Evolutionary conservation across 2,888 invertebrate species (phyloP), one percentile per base, ranked within the genome.

Genomic region (Tholera decimalis): DNA sequence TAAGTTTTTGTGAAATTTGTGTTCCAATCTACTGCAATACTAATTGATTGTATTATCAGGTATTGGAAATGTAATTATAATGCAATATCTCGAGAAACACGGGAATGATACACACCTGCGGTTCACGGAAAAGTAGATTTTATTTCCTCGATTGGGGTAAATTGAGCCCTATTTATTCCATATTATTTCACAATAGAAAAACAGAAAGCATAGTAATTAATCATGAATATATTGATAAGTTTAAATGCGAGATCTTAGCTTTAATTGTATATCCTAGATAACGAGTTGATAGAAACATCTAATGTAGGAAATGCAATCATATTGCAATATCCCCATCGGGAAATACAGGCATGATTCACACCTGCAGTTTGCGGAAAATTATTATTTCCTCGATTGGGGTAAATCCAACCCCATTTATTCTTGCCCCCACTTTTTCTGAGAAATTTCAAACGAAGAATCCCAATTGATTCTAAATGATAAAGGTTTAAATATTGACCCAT

Each of bases 311-410:
- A 50, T 28, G 33, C 18, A 77, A 77, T 70, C 61, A 41, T 22
- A 54, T 43, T 55, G 41, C 50, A 59, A 15, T 30, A 24, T 46
- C 8, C 55, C 64, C 58, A 28, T 28, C 1, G 64, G 65, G 55
- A 59, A 72, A 30, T 11, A 43, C 43, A 8, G 22, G 55, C 20
- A 15, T 50, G 30, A 24, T 33, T 28, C 24, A 35, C 73, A 78
- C 39, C 24, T 73, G 73, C 33, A 44, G 39, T 77, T 73, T 65
- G n/a, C 3, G 33, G 73, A 64, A 73, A 28, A 43, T 9, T 7
- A 46, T 3, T 30, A 43, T 49, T 62, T 33, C 58, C 41, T 18
- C 18, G 26, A 57, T 57, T n/a, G 62, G 62, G 71, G 64, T 51
- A 41, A 56, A 56, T 53, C 15, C 39, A 20, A 61, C 37, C 57